phyloP scores from a whole-genome alignment of 2,888 invertebrate species.

The Tachina grossa region DNA sequence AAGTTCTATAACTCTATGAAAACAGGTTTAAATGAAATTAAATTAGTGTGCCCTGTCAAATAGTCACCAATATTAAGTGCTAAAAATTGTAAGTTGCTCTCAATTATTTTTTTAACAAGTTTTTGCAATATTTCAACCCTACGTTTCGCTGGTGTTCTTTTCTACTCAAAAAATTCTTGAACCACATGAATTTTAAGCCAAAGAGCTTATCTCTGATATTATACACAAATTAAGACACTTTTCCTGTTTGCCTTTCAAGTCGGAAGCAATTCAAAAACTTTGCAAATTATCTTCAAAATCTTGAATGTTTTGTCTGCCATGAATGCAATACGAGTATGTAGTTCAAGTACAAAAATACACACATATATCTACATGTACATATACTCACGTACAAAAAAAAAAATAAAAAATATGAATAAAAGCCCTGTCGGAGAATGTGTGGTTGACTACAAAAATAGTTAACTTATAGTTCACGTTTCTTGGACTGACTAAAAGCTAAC shows the following conservation, averaged over 20 bases:
- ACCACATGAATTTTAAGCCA: background rate
- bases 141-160: background rate
- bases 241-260: slow-evolving; percentile 54
- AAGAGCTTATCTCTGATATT: slow-evolving; percentile 24
- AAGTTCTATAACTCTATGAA: no score
- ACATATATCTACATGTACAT: background rate
- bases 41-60: no score
- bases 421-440: no score
- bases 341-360: background rate
- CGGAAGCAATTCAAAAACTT: slow-evolving; percentile 61
- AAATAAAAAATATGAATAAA: no score
- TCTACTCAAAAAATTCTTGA: background rate
- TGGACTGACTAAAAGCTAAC: no score
- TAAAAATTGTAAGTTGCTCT: no score
- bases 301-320: slow-evolving; percentile 50
- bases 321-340: slow-evolving; percentile 18
- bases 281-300: slow-evolving; percentile 60
- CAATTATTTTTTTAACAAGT: no score
- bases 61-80: no score
- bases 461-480: no score
- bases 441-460: no score
- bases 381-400: background rate
- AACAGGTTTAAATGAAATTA: no score
- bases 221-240: slow-evolving; percentile 54
- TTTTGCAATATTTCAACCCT: slow-evolving; percentile 29